Conservation (phyloP, 1,140 invertebrate species). For the Heliconius melpomene region DNA sequence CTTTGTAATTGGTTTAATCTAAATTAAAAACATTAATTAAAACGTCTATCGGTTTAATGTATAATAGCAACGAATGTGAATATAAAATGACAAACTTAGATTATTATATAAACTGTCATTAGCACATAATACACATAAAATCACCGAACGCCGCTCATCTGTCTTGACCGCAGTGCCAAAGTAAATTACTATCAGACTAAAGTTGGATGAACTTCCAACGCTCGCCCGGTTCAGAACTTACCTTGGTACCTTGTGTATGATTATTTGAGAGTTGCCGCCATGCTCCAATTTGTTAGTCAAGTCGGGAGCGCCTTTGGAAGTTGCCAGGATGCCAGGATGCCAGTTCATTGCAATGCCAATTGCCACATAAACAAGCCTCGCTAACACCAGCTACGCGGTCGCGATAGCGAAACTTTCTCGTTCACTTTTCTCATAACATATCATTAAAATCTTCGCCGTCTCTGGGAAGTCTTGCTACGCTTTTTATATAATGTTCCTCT, state of each 20-base stretch:
- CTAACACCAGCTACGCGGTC: slow-evolving; percentile 54
- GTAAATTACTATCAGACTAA: slow-evolving; percentile 58
- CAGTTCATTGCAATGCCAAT: slow-evolving; percentile 67
- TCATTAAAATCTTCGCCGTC: slow-evolving; percentile 35
- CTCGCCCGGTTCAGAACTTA: slow-evolving; percentile 50
- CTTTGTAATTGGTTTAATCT: background rate
- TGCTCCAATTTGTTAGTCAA: slow-evolving; percentile 67
- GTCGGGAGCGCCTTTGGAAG: slow-evolving; percentile 59
- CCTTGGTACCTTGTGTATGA: slow-evolving; percentile 64
- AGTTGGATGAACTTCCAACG: slow-evolving; percentile 61
- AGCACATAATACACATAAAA: background rate
- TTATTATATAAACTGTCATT: background rate
- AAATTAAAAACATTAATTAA: background rate
- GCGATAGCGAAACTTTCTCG: slow-evolving; percentile 61
- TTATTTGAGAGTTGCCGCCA: slow-evolving; percentile 68
- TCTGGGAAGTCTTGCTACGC: slow-evolving; percentile 29
- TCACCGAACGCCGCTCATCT: slow-evolving; percentile 33
- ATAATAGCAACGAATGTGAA: no score
- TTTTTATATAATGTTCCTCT: slow-evolving; percentile 24
- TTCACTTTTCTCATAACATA: slow-evolving; percentile 49
- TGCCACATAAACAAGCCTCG: slow-evolving; percentile 70
- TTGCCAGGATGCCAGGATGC: slow-evolving; percentile 53
- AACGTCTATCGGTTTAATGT: no score
- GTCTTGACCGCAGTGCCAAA: slow-evolving; percentile 57
- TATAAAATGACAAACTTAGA: no score